Evolutionary conservation across 2,113 vertebrate species (phyloP), one percentile per base, ranked within the genome.

Genomic region (Mastomys coucha): DNA sequence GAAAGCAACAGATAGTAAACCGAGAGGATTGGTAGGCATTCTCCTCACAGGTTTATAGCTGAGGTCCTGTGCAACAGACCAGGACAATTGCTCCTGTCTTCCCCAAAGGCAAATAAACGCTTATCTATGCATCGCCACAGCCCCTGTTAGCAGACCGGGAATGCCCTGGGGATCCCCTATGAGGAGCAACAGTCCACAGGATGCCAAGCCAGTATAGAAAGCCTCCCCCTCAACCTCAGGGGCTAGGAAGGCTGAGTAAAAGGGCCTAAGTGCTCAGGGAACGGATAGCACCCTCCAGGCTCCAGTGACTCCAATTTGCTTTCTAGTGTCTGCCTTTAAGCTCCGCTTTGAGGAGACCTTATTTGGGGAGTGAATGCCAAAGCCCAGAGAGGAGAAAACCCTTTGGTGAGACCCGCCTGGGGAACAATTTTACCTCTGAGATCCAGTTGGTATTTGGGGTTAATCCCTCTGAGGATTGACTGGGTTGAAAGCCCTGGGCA

Each of bases 401-500:
- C 93, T 95, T 96, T 94, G 95, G 96, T 92, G 95, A 95, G 93
- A 91, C 78, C 91, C 2, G 86, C 96, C 95, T 94, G 1, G 19
- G 94, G 95, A 97, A 94, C 93, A 94, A 95, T 97, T 97, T 97
- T 94, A 94, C 94, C 95, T 97, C 95, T 86, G 85, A 96, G 95
- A 97, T 88, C 89, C 95, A 97, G 95, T 76, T 67, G 87, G 97
- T 95, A 97, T 97, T 97, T 94, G 96, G 94, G 94, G 97, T 97
- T 97, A 97, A 98, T 97, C 96, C 97, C 80, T 95, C 84, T 77
- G 94, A 95, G 95, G 96, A 97, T 97, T 95, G 93, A 93, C 72
- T 84, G 70, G 91, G 87, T 92, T 97, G 97, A 97, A 97, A 97
- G 95, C 82, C 88, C 5, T 12, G 58, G 76, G 80, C 91, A 95